Conservation (phyloP, 1,140 invertebrate species). For the Lasioglossum baleicum region DNA sequence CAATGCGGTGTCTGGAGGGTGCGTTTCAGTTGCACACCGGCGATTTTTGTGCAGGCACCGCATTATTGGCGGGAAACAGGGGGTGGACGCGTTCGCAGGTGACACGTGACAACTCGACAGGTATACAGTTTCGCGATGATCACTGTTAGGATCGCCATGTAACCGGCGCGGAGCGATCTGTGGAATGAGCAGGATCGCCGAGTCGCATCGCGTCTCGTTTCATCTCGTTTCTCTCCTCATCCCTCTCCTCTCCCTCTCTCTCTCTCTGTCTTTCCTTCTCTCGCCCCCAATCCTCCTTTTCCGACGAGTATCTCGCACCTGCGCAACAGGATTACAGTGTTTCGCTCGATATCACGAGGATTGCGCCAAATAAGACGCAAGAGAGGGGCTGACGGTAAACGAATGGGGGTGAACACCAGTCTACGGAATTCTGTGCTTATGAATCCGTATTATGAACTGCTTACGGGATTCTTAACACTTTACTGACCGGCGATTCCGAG, state of each 20-base stretch:
- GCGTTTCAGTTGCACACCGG: not conserved
- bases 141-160: not conserved
- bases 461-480: not conserved
- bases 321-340: constrained; percentile 21
- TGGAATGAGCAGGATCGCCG: not conserved
- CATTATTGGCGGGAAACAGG: constrained; percentile 17
- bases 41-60: not conserved
- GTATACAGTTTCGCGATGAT: not conserved
- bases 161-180: constrained; percentile 15
- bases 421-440: not conserved
- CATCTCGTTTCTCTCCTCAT: too few species aligned
- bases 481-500: too few species aligned
- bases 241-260: too few species aligned
- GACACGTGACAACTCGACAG: constrained; percentile 14
- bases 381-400: constrained; percentile 12
- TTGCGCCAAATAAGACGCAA: constrained; percentile 17
- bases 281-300: not conserved
- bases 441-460: not conserved
- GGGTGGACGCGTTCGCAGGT: not conserved
- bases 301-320: not conserved
- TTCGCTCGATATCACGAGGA: constrained; percentile 45
- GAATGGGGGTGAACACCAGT: not conserved
- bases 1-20: constrained; percentile 18
- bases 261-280: too few species aligned
- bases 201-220: not conserved